Evolutionary conservation across 2,888 invertebrate genomes (phyloP).

Genomic region (Rosalia funebris): DNA sequence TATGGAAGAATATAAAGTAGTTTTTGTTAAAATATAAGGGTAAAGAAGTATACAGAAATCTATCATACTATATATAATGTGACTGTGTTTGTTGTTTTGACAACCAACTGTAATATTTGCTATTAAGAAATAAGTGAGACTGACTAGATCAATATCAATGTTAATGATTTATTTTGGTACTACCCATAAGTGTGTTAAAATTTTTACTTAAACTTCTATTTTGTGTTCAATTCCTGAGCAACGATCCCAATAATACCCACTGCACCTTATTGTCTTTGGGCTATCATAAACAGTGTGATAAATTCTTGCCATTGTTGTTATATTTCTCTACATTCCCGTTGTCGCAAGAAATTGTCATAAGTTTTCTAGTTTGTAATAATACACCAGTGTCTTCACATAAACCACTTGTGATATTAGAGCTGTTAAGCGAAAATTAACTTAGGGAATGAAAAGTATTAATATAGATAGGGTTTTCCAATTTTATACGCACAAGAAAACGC

Average conservation of each 20-base stretch:
- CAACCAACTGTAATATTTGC: too few species aligned
- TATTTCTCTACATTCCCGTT: background rate
- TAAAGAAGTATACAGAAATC: too few species aligned
- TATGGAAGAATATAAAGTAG: too few species aligned
- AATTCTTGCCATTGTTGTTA: slow-evolving; percentile 13
- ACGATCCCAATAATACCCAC: background rate
- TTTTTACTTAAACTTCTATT: too few species aligned
- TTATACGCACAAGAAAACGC: slow-evolving; percentile 13
- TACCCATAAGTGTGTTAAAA: too few species aligned
- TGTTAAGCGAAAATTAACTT: background rate
- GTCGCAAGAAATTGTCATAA: slow-evolving; percentile 21
- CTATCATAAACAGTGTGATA: slow-evolving; percentile 6
- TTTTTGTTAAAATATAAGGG: too few species aligned
- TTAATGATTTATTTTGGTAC: too few species aligned
- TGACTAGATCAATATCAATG: too few species aligned
- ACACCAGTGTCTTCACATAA: slow-evolving; percentile 14
- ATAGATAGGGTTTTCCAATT: background rate
- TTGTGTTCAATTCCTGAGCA: too few species aligned
- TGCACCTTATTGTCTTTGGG: slow-evolving; percentile 7
- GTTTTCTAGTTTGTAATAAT: background rate
- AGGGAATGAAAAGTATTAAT: background rate
- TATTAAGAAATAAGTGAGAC: too few species aligned
- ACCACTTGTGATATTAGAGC: slow-evolving; percentile 16
- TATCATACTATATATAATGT: too few species aligned
- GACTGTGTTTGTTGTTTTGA: too few species aligned